These are phyloP conservation scores for Eulemur rufifrons DNA, from an alignment of 2,113 vertebrate species.

Conservation along the genomic window DNA sequence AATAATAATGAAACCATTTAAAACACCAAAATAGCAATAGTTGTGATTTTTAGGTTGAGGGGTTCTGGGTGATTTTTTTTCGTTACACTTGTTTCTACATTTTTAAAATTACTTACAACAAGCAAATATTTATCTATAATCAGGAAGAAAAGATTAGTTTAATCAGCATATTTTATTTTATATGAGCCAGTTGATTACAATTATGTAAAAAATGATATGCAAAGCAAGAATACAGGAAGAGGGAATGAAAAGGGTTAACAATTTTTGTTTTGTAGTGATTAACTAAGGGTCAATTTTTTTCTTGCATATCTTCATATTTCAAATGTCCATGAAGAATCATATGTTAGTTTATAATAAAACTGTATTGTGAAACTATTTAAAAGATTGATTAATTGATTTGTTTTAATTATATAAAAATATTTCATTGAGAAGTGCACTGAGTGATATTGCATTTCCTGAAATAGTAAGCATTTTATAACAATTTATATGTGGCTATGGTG, in stretches of 20 bases:
- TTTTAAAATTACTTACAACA: constrained; percentile 9
- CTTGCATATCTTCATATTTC: neutral
- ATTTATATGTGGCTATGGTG: neutral
- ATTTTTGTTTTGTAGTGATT: neutral
- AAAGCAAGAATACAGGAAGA: neutral
- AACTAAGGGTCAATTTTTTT: neutral
- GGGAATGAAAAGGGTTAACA: neutral
- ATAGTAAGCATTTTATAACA: neutral
- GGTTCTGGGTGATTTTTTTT: neutral
- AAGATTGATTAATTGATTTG: neutral
- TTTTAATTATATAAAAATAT: neutral
- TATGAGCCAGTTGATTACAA: neutral
- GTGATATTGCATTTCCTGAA: neutral
- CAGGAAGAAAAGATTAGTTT: neutral
- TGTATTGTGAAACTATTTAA: neutral
- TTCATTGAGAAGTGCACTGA: neutral
- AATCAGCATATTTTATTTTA: constrained; percentile 42
- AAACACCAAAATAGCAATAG: neutral
- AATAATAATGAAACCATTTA: neutral
- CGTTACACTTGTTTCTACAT: neutral
- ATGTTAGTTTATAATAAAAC: neutral
- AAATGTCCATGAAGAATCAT: neutral
- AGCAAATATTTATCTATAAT: constrained; percentile 28
- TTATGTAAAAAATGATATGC: constrained; percentile 34
- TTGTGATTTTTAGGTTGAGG: neutral